Base-by-base conservation (phyloP, 2,113 vertebrate genomes). In the Rhinolophus ferrumequinum region DNA sequence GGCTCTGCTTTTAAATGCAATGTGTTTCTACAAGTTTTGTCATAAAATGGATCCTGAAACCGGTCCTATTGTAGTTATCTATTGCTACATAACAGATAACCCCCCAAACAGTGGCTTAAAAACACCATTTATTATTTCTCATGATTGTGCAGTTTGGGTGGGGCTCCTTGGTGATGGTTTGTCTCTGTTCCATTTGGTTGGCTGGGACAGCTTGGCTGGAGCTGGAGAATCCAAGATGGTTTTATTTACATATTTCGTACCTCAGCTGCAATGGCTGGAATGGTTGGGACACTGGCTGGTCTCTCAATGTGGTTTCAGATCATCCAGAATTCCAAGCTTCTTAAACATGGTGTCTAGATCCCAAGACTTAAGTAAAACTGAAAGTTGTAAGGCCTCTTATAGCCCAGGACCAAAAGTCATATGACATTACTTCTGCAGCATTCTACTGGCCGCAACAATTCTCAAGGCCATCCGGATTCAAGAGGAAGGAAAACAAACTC, bases 11-110 rank as follows among this genome's bases (percentile, higher is more conserved):
- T 91, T 75, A 95, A 88, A 75, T 52, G n/a, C 38, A 90, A 26
- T 64, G 62, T 86, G 33, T 88, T 93, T 96, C 76, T 93, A 64
- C 30, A 96, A 93, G 28, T 88, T 80, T 69, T 75, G 11, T 64
- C 54, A 54, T 75, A 66, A 77, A 93, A 95, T n/a, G 19, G 9
- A 52, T 60, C 52, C 60, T 88, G 58, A 86, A 62, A 85, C 58
- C 93, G 56, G 83, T 75, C 14, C n/a, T 77, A 60, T 52, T 88
- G 88, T 30, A 93, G 52, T 73, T 96, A 88, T 38, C 44, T 66
- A 35, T 35, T 85, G 77, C 35, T 76, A 50, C 69, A 85, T 52
- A 50, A 79, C 21, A 91, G 87, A 66, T 35, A 24, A 33, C 2
- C 21, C 72, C 33, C 9, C 69, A 85, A 80, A 28, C 28, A 76